phyloP scores from a whole-genome alignment of 2,113 vertebrate genomes.

The Apteryx owenii region DNA sequence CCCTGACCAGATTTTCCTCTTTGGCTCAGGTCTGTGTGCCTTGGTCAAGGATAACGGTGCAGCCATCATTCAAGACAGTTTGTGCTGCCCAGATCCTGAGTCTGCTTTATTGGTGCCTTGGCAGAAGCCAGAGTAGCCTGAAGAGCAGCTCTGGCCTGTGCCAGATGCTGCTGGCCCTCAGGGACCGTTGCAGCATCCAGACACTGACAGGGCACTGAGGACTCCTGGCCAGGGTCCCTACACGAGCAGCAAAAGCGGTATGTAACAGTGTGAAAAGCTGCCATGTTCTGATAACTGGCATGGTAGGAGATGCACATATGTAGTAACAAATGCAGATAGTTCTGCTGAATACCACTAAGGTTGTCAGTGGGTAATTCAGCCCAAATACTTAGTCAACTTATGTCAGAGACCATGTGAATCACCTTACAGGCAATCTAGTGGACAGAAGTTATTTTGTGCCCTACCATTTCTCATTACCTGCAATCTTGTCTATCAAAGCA shows the following conservation, averaged over 20 bases:
- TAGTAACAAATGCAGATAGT: not conserved
- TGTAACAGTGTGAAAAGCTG: accelerated
- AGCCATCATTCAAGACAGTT: not conserved
- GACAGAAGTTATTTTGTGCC: not conserved
- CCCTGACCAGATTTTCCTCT: not conserved
- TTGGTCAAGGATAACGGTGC: not conserved
- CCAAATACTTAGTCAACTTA: not conserved
- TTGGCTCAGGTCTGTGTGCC: not conserved
- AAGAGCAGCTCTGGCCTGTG: not conserved
- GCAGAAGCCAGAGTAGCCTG: not conserved
- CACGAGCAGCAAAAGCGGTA: not conserved
- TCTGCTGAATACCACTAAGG: not conserved
- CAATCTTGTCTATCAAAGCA: not conserved
- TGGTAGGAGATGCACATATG: not conserved
- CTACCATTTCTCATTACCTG: not conserved
- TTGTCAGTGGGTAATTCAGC: not conserved
- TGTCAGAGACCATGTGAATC: not conserved
- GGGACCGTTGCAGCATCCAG: not conserved
- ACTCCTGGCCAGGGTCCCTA: not conserved
- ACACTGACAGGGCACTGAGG: not conserved
- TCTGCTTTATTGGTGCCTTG: not conserved
- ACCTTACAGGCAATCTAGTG: accelerated
- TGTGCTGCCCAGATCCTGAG: not conserved
- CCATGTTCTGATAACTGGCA: not conserved
- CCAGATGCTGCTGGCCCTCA: not conserved